phyloP scores from a whole-genome alignment of 2,113 vertebrate genomes.

The Elaphurus davidianus region DNA sequence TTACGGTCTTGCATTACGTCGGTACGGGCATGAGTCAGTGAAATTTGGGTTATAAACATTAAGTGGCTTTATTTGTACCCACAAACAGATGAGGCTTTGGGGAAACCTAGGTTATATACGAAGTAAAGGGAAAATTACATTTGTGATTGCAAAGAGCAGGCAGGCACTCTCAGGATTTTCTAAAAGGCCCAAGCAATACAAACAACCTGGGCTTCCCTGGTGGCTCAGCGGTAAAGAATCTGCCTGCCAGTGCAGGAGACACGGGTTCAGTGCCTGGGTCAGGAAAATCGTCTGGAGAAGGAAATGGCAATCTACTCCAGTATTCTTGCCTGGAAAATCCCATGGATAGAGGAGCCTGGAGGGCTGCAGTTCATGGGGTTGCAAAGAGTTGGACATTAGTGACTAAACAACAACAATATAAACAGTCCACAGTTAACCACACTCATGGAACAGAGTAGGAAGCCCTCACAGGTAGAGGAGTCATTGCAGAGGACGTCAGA shows the following conservation, averaged over 20 bases:
- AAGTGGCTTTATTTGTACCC: conserved; percentile 38
- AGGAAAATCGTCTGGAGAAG: background rate
- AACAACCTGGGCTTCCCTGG: background rate
- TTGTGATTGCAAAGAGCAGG: conserved; percentile 23
- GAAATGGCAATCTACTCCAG: background rate
- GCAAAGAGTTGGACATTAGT: background rate
- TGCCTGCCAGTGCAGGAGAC: background rate
- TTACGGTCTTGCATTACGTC: background rate
- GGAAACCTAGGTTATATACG: conserved; percentile 10
- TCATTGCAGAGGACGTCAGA: background rate
- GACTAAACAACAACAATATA: background rate
- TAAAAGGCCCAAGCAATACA: conserved; percentile 2
- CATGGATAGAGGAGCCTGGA: background rate
- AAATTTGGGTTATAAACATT: conserved; percentile 33
- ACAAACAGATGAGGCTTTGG: conserved; percentile 38
- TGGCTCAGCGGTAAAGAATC: background rate
- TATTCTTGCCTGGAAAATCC: background rate
- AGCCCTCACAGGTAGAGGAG: background rate
- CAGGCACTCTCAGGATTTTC: conserved; percentile 24
- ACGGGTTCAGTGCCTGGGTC: background rate
- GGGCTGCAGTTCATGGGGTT: background rate
- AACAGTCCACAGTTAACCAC: background rate
- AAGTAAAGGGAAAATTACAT: conserved; percentile 54
- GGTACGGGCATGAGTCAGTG: background rate
- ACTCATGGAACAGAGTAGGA: background rate